These are phyloP conservation scores for Cossypha caffra DNA, from an alignment of 2,797 vertebrate species.

Conservation along the genomic window DNA sequence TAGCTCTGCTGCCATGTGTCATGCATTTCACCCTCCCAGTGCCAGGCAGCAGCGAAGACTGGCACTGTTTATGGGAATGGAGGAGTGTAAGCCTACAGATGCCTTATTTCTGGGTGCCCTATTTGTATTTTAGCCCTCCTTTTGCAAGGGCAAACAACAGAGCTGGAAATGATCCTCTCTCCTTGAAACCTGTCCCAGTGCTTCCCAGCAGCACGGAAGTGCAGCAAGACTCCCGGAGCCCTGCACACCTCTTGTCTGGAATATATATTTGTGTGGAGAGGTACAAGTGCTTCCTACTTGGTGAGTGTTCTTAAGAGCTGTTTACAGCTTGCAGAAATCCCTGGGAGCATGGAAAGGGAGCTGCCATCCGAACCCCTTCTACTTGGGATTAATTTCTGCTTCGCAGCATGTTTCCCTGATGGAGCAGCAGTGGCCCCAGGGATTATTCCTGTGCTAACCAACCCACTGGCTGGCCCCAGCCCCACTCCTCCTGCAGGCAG, in stretches of 20 bases:
- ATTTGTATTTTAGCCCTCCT: background rate
- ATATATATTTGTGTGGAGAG: background rate
- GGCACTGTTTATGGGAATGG: background rate
- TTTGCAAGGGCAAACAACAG: background rate
- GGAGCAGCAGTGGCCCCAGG: background rate
- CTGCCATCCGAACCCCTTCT: background rate
- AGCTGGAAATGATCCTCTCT: background rate
- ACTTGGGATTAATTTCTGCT: background rate
- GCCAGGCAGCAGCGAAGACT: background rate
- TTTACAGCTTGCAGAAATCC: constrained; percentile 13
- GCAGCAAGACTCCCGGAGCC: background rate
- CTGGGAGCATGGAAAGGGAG: background rate
- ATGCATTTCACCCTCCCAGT: background rate
- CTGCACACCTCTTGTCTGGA: background rate
- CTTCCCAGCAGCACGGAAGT: background rate
- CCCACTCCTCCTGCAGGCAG: background rate
- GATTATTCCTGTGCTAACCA: background rate
- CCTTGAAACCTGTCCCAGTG: background rate
- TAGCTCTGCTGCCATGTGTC: background rate
- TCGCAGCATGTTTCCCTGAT: background rate
- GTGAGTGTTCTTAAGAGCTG: background rate
- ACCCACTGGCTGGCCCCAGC: background rate
- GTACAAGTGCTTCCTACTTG: background rate
- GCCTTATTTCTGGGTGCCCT: background rate
- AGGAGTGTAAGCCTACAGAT: background rate